These are phyloP conservation scores for Agrochola lota DNA, from an alignment of 2,888 invertebrate genomes.

Conservation along the genomic window DNA sequence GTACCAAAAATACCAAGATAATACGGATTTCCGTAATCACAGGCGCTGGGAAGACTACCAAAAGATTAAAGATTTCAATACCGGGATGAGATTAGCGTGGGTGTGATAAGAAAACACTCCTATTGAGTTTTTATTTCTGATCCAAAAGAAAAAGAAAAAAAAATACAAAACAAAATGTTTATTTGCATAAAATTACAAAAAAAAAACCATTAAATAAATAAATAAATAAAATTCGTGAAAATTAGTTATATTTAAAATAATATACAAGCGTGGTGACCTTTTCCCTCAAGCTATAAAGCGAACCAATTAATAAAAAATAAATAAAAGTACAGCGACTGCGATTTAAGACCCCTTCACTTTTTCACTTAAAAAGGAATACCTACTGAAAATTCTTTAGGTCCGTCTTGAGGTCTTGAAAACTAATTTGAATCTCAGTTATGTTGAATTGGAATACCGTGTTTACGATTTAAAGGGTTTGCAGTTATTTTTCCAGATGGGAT, in stretches of 20 bases:
- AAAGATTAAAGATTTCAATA: conserved; percentile 15
- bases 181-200: no score
- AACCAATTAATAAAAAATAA: background rate
- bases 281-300: background rate
- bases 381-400: conserved; percentile 13
- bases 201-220: no score
- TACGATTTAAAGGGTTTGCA: conserved; percentile 13
- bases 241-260: no score
- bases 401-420: conserved; percentile 2
- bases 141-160: background rate
- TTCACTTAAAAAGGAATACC: background rate
- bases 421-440: conserved; percentile 17
- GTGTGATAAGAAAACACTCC: background rate
- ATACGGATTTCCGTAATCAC: conserved; percentile 23
- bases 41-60: background rate
- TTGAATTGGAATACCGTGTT: conserved; percentile 35
- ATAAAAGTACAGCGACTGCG: background rate
- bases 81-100: background rate
- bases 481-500: conserved; percentile 6
- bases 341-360: background rate
- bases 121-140: background rate
- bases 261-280: background rate
- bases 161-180: no score
- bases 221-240: background rate
- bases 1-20: conserved; percentile 15